Conservation (phyloP, 2,113 vertebrate species). For the Nestor notabilis region DNA sequence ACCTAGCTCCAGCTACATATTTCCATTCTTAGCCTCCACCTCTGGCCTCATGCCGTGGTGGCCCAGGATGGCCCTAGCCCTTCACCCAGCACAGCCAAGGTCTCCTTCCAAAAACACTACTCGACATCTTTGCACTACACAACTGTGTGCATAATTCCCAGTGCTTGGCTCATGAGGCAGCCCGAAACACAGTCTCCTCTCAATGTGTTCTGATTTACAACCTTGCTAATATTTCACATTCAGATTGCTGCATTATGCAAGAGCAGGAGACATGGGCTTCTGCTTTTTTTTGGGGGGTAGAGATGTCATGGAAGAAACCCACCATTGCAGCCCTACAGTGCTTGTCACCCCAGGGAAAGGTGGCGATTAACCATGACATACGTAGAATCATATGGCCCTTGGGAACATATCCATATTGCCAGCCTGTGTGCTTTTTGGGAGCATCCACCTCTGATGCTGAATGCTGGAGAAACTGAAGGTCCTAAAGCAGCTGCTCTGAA, state of each 20-base stretch:
- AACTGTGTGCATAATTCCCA: neutral
- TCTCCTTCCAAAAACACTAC: neutral
- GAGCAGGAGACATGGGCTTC: neutral
- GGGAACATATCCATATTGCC: neutral
- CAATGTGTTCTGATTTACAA: accelerated
- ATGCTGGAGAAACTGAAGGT: neutral
- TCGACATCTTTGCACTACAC: neutral
- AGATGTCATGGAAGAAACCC: neutral
- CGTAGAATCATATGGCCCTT: accelerated
- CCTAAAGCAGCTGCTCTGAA: neutral
- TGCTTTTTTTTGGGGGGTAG: neutral
- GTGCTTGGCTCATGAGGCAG: neutral
- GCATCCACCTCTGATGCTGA: accelerated
- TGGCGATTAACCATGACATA: neutral
- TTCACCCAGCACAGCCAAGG: neutral
- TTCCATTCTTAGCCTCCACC: accelerated
- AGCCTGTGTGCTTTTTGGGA: accelerated
- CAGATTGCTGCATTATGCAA: neutral
- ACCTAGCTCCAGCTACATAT: neutral
- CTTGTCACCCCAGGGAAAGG: neutral
- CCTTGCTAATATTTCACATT: accelerated
- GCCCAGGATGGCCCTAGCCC: neutral
- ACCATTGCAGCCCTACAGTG: neutral
- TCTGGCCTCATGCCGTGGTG: accelerated
- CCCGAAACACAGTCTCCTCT: neutral